Base-by-base conservation (phyloP, 2,888 invertebrate species). In the Dasysyrphus albostriatus region DNA sequence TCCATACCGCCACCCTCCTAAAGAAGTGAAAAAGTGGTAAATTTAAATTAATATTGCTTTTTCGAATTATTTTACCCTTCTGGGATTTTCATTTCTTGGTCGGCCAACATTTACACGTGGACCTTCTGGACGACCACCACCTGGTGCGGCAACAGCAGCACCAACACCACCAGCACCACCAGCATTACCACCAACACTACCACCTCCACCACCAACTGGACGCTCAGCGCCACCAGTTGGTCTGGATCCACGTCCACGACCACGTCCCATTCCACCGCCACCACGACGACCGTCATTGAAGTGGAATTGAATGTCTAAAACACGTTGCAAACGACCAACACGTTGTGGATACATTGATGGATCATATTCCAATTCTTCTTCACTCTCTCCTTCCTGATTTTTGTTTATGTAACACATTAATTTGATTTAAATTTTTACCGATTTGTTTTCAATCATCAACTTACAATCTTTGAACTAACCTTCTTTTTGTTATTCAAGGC, bases 231-330 rank as follows among this genome's bases (percentile, higher is more conserved):
- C 89, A 39, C 90, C 91, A 34, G 88, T 88, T 59, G 88, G 84
- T 14, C 89, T 90, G 51, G 90, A 89, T 10, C 91, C 91, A 82
- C 92, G 92, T 67, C 95, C 94, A 44, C 95, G 94, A 0, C 95
- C 95, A 77, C 95, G 94, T 12, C 94, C 94, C 42, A 95, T 95
- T 12, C 95, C 94, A 54, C 95, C 95, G 5, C 95, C 95, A 88
- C 96, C 95, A 90, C 97, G 95, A 89, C 96, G 94, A 59, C 94
- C 95, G 91, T 97, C 97, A 91, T 95, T 96, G 93, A 97, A 98
- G 90, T 96, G 96, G 92, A 97, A 97, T 93, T 97, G 97, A 90
- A 98, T 97, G 90, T 97, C 97, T 89, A 97, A 93, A 90, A 97
- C 94, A 90, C 96, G 96, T 93, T 97, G 97, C 92, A 97, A 96